phyloP scores from a whole-genome alignment of 2,113 vertebrate species.

The Syrmaticus mikado region DNA sequence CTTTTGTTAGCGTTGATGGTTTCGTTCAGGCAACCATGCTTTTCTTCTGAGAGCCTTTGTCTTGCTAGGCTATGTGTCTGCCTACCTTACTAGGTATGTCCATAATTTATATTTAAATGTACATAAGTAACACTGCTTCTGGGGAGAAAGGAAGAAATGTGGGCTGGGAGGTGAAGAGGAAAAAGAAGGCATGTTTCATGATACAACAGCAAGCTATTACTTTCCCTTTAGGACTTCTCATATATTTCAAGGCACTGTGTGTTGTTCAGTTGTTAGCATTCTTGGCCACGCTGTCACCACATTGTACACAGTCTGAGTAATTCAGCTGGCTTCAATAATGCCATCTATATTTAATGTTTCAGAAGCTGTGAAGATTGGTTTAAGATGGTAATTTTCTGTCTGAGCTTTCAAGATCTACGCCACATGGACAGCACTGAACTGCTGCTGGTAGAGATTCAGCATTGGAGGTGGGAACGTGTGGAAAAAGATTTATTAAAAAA shows the following conservation, averaged over 20 bases:
- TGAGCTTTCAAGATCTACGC: constrained; percentile 3
- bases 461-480: neutral
- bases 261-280: constrained; percentile 38
- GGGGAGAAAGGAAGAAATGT: neutral
- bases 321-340: constrained; percentile 58
- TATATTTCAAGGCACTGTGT: neutral
- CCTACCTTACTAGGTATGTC: neutral
- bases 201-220: constrained; percentile 2
- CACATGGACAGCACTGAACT: constrained; percentile 9
- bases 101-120: neutral
- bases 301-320: constrained; percentile 61
- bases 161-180: neutral
- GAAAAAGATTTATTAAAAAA: neutral
- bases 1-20: neutral
- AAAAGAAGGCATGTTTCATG: neutral
- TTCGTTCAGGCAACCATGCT: constrained; percentile 14
- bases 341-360: constrained; percentile 71
- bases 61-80: neutral
- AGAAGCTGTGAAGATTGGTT: constrained; percentile 49
- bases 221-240: constrained; percentile 56
- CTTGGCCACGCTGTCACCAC: constrained; percentile 31
- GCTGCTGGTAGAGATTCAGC: constrained; percentile 5
- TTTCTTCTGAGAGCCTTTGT: neutral
- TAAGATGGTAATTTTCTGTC: constrained; percentile 71
- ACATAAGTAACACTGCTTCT: neutral